Evolutionary conservation across 2,888 invertebrate species (phyloP).

Genomic region (Melieria crassipennis): DNA sequence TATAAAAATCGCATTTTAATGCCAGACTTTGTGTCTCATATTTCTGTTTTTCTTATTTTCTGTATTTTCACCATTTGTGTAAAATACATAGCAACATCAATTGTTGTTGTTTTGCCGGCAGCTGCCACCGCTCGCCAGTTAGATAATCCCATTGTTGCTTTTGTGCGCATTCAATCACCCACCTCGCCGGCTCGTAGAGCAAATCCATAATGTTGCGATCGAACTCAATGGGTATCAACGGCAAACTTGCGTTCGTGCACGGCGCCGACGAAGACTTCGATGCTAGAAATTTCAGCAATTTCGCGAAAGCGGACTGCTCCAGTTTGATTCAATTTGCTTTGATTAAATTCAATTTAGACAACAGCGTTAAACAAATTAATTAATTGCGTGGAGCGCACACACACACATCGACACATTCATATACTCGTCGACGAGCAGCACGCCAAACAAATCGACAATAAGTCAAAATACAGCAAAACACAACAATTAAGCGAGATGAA

Average conservation of each 20-base stretch:
- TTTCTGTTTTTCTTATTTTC: too few relatives aligned
- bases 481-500: too few relatives aligned
- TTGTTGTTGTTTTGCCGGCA: too few relatives aligned
- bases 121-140: too few relatives aligned
- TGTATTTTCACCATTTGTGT: neutral
- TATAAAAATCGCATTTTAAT: too few relatives aligned
- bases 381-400: too few relatives aligned
- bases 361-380: too few relatives aligned
- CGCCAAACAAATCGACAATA: too few relatives aligned
- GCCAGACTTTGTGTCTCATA: too few relatives aligned
- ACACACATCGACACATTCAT: too few relatives aligned
- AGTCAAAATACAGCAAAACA: too few relatives aligned
- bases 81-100: neutral
- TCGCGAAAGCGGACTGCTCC: slow-evolving; percentile 40
- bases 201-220: slow-evolving; percentile 64
- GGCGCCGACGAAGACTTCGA: slow-evolving; percentile 7
- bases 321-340: slow-evolving; percentile 36
- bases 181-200: slow-evolving; percentile 55
- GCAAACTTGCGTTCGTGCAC: slow-evolving; percentile 19
- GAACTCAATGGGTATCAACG: slow-evolving; percentile 61
- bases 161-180: slow-evolving; percentile 10
- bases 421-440: too few relatives aligned
- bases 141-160: neutral
- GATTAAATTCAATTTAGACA: slow-evolving; percentile 15
- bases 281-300: slow-evolving; percentile 39